Evolutionary conservation across 2,797 vertebrate species (phyloP), one percentile per base, ranked within the genome.

Genomic region (Scarus forsteni): DNA sequence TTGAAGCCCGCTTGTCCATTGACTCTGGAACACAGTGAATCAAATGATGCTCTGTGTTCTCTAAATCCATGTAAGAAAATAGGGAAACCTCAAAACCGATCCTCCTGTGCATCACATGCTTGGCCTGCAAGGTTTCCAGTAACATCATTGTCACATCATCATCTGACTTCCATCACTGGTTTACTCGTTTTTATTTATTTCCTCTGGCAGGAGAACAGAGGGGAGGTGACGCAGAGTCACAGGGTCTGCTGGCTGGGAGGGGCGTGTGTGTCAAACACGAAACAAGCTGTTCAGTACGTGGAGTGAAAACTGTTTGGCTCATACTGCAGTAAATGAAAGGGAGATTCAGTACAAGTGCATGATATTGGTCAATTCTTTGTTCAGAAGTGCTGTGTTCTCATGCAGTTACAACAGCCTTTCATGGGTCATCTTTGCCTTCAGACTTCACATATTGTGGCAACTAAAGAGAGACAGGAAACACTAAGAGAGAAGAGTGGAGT

Each of bases 161-260:
- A 88, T 89, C 87, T 91, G 91, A 90, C 73, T 79, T 73, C 53
- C 76, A 85, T 91, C 86, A 88, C 65, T 84, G 82, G 71, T 88
- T 88, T 68, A 83, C 73, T 75, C 77, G 73, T 77, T 75, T 85
- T 84, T 83, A 76, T 88, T 88, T 87, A 79, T 77, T 81, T 83
- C 54, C 53, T 38, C 79, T 90, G 87, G 77, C 81, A 87, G 77
- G 61, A 50, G 58, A 84, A 79, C 85, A 85, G n/a, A 90, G 77
- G 14, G 38, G 79, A 70, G 48, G 67, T 73, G 74, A 83, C 65
- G 57, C 51, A 72, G 68, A 76, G 46, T 51, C 34, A 38, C 60
- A 14, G 49, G 38, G 73, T 60, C 54, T 68, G 60, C 57, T 59
- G 78, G 14, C 15, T 73, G 67, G 64, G 73, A 73, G 72, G 57